A percentile compares a stretch with the other conserved stretches of the same genome.
These are phyloP conservation scores for Cassiopea andromeda DNA, from an alignment of 30 jellyfish, hydroid and myxozoan genomes.

Conservation along the genomic window DNA sequence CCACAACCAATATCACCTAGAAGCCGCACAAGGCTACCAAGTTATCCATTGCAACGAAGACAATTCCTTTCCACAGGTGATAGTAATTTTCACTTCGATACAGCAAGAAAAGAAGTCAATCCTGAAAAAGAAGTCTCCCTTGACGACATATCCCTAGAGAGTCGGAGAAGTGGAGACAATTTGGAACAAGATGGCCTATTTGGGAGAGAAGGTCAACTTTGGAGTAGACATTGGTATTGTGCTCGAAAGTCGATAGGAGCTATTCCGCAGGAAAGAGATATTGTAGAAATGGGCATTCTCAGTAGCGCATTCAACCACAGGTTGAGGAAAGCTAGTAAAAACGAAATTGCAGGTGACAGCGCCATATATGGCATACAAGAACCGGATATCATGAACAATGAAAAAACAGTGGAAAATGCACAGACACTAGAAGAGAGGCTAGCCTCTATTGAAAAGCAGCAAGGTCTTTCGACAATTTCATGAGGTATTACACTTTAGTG, in stretches of 20 bases:
- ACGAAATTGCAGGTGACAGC: background rate
- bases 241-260: slow-evolving; percentile 29
- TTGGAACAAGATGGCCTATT: background rate
- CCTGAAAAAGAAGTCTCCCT: slow-evolving; percentile 5
- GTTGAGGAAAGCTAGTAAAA: no score
- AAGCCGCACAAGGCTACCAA: background rate
- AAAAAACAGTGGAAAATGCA: background rate
- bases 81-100: background rate
- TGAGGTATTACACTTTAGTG: background rate
- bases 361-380: slow-evolving; percentile 20
- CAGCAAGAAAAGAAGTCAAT: background rate
- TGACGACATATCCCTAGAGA: slow-evolving; percentile 5
- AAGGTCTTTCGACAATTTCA: background rate
- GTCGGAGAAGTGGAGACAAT: background rate
- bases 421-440: slow-evolving; percentile 32
- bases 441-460: slow-evolving; percentile 33
- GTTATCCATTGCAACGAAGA: background rate
- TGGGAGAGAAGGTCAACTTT: background rate
- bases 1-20: slow-evolving; percentile 8
- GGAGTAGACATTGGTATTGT: slow-evolving; percentile 30
- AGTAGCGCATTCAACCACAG: background rate
- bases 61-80: background rate
- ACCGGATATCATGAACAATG: slow-evolving; percentile 27
- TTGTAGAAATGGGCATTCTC: background rate
- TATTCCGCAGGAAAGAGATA: background rate